These are phyloP conservation scores for Chrysomela aeneicollis DNA, from an alignment of 2,888 invertebrate genomes.

Conservation along the genomic window DNA sequence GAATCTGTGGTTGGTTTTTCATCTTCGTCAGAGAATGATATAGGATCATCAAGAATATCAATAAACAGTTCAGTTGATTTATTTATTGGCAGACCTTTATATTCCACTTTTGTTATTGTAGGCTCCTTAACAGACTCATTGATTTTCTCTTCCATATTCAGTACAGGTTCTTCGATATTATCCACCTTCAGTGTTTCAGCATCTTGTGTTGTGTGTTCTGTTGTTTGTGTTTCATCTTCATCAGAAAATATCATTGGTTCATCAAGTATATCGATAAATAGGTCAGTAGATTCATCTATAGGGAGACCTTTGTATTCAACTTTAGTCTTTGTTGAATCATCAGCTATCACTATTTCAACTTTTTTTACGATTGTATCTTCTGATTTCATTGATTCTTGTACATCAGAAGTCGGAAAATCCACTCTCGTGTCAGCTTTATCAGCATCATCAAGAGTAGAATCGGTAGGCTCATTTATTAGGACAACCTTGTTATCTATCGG, in stretches of 20 bases:
- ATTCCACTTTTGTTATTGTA: constrained; percentile 31
- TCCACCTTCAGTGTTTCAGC: neutral
- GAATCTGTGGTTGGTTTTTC: constrained; percentile 5
- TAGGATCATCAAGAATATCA: constrained; percentile 49
- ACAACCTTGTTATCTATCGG: no score
- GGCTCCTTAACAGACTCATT: neutral
- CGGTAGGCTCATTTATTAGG: no score
- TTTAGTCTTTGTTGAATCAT: neutral
- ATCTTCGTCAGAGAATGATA: constrained; percentile 47
- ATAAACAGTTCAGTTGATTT: constrained; percentile 40
- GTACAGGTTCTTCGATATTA: neutral
- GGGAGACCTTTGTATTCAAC: constrained; percentile 45
- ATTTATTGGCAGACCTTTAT: constrained; percentile 46
- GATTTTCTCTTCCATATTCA: neutral
- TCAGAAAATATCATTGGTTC: constrained; percentile 52
- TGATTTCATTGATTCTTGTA: neutral
- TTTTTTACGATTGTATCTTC: neutral
- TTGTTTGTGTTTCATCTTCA: constrained; percentile 42
- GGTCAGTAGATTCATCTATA: constrained; percentile 41
- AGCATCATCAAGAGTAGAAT: no score
- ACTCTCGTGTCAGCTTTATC: neutral
- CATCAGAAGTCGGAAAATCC: no score
- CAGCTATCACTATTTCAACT: neutral
- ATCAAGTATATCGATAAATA: constrained; percentile 48
- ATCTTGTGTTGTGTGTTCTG: constrained; percentile 7